Evolutionary conservation across 2,888 invertebrate species (phyloP), one percentile per base, ranked within the genome.

Genomic region (Branchipolynoe longqiensis): DNA sequence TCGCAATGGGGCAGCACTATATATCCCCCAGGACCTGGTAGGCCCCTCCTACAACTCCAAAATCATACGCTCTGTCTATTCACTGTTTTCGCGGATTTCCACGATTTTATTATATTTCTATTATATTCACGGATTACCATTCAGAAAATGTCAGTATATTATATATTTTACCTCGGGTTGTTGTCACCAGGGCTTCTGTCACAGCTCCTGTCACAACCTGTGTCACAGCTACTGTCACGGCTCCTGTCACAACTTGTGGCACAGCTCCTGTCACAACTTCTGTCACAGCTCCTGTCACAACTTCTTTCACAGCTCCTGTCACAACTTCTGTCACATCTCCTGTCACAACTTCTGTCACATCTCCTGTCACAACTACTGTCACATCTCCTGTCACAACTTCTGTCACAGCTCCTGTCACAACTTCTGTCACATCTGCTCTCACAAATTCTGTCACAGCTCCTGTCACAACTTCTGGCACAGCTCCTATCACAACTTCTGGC

Each of bases 111-210:
- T n/a, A n/a, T n/a, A n/a, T n/a, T n/a, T n/a, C n/a, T n/a, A n/a
- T n/a, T 12, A 48, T 48, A 48, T 48, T 48, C 48, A 48, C 18
- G 48, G 8, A 48, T 48, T 48, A 48, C 18, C 18, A 48, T 12
- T 12, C 8, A 48, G 18, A 12, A 48, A 12, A 12, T 48, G 18
- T 48, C 8, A 48, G 8, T 12, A 12, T 48, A 12, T 48, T 48
- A 48, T 48, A 12, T 48, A 48, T 38, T n/a, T 86, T 18, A 84
- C 25, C 58, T 54, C 8, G n/a, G n/a, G n/a, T n/a, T n/a, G n/a
- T n/a, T n/a, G n/a, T n/a, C n/a, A n/a, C n/a, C n/a, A 48, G 8
- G 48, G 48, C 48, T 18, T 18, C 48, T 48, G 48, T 48, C 8
- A 48, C 48, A 18, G 48, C 48, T 18, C 48, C 48, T 48, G 48